Percentiles rank a stretch among this genome's conserved stretches.
Conservation (phyloP, 2,113 vertebrate genomes). For the Copsychus sechellarum region DNA sequence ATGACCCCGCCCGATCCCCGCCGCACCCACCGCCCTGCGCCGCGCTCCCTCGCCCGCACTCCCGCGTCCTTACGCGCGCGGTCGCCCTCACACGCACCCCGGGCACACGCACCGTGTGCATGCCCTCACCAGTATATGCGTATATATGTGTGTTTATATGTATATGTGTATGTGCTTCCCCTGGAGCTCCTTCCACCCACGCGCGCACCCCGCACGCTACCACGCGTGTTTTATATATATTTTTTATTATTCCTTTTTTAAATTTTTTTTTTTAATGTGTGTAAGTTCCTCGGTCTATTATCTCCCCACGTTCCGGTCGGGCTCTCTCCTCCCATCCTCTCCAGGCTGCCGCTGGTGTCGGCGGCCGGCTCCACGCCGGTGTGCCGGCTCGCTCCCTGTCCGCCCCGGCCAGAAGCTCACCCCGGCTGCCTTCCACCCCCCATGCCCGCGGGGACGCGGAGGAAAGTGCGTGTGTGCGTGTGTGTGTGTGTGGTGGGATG, state of each 20-base stretch:
- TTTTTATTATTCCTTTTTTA: too few relatives aligned
- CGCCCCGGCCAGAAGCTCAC: background rate
- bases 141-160: background rate
- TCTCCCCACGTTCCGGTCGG: background rate
- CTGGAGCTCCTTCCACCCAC: background rate
- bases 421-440: background rate
- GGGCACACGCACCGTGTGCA: background rate
- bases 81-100: background rate
- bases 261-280: background rate
- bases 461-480: background rate
- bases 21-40: too few relatives aligned
- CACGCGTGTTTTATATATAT: background rate
- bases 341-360: background rate
- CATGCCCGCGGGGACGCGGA: background rate
- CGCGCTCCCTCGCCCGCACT: background rate
- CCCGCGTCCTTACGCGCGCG: background rate
- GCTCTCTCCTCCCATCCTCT: background rate
- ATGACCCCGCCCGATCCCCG: background rate
- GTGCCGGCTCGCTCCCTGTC: background rate
- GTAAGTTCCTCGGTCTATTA: background rate
- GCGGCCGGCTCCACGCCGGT: background rate
- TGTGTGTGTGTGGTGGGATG: background rate
- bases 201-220: background rate
- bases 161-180: background rate
- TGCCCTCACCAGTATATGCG: fast-evolving